Base-by-base conservation (phyloP, 2,888 invertebrate species). In the Eugnorisma glareosa region DNA sequence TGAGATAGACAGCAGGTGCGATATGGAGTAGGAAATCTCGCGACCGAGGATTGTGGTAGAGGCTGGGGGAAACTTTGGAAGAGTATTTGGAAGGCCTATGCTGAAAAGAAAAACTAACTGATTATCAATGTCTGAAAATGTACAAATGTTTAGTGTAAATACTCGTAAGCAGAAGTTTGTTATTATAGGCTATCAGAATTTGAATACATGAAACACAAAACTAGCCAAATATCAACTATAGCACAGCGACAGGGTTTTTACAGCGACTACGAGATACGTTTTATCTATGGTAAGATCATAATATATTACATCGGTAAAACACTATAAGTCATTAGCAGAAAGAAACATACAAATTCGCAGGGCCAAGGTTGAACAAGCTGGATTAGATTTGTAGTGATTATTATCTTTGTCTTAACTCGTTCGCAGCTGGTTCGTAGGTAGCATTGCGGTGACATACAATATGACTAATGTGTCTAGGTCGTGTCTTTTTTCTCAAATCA, bases 381-480 rank as follows among this genome's bases (percentile, higher is more conserved):
- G 37, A 61, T 67, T 51, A 4, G 59, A 67, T 73, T 59, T 35
- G 18, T 57, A 45, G 7, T 18, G 15, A 73, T 75, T 45, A 69
- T 67, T 59, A 80, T 81, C 68, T 63, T 63, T 67, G 43, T 48
- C 61, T 79, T 51, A 3, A 51, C 31, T 72, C 45, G 37, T 66
- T 77, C 15, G 31, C 35, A 57, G 67, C 43, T 37, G 31, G 57
- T 63, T 76, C 35, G 43, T 68, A 70, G 35, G 31, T 61, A 75
- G 28, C 40, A 68, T 57, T 51, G 31, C 43, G 63, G 35, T 79
- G 75, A 75, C 72, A 67, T 69, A 78, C 48, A 67, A 68, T 71
- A 54, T 80, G 70, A 83, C 80, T 80, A 80, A 83, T 76, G 40
- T 51, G 54, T 75, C 45, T 70, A 73, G 59, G 70, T 77, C 70